Base-by-base conservation (phyloP, 2,113 vertebrate species). In the Phrynocephalus versicolor region DNA sequence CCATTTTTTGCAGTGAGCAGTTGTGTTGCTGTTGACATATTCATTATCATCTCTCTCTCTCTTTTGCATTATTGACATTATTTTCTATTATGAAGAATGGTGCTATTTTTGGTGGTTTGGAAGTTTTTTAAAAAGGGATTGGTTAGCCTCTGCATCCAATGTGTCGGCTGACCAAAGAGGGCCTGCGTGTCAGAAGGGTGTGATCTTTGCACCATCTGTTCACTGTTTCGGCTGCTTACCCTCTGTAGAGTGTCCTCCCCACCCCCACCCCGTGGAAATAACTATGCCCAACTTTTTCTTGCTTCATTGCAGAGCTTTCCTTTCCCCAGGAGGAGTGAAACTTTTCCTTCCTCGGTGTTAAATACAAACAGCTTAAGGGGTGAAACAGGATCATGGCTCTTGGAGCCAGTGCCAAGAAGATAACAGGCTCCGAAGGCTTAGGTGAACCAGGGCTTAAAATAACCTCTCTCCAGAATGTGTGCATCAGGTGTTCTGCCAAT, bases 381-480 rank as follows among this genome's bases (percentile, higher is more conserved):
- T 6, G 83, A 84, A 87, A 85, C 58, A 39, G 3, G 80, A 77
- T 13, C 33, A 85, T 13, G 0, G 3, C 45, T 60, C 77, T 89
- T 82, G 2, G 0, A 74, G 41, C 1, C 1, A 0, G 12, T 79
- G 15, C 65, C 21, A 83, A 88, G 21, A 39, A 71, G 45, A 82
- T 70, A 84, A 90, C 64, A 0, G 19, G 3, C 15, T 81, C 35
- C 23, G 15, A 16, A 0, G 89, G 39, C 41, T 51, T 89, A 57
- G 41, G n/a, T 51, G 92, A 81, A 64, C 14, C 2, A 6, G 64
- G 12, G 18, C 37, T 79, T 27, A 55, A 91, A 86, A 88, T 65
- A 77, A 84, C 30, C 25, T 76, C 33, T 21, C 87, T 21, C 27
- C 79, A 60, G 78, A 58, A 82, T 19, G 18, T 8, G 18, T 1